Conservation (phyloP, 2,797 vertebrate genomes). For the Pyrrhura leucotis region DNA sequence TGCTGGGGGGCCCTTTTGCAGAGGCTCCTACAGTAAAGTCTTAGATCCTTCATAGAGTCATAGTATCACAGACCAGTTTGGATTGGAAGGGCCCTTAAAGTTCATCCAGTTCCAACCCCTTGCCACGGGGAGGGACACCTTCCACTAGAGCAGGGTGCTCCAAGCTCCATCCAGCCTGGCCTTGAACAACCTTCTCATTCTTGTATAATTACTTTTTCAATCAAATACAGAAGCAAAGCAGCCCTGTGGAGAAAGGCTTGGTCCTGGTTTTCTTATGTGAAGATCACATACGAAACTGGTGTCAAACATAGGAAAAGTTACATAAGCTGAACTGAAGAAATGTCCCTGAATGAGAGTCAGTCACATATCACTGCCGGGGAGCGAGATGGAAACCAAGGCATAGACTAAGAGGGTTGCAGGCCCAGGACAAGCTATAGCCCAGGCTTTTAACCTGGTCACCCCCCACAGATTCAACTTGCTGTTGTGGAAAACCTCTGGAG, state of each 20-base stretch:
- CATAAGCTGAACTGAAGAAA: not conserved
- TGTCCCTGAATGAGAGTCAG: not conserved
- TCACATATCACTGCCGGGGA: not conserved
- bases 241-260: not conserved
- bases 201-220: not conserved
- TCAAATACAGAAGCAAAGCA: not conserved
- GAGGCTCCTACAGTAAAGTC: not conserved
- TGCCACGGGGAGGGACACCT: not conserved
- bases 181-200: not conserved
- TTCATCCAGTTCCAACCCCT: not conserved
- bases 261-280: not conserved
- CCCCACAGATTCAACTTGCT: not conserved
- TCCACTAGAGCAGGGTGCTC: not conserved
- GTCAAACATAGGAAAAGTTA: not conserved
- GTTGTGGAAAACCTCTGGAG: not conserved
- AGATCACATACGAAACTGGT: rapidly evolving
- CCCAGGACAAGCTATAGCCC: not conserved
- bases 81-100: not conserved
- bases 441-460: not conserved
- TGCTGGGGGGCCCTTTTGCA: not conserved
- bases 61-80: not conserved
- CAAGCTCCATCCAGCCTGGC: not conserved
- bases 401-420: rapidly evolving
- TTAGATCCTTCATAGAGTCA: not conserved
- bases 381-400: not conserved